Percentiles rank a stretch among this genome's conserved stretches.
These are phyloP conservation scores for Microcaecilia unicolor DNA, from an alignment of 2,797 vertebrate genomes.

Conservation along the genomic window DNA sequence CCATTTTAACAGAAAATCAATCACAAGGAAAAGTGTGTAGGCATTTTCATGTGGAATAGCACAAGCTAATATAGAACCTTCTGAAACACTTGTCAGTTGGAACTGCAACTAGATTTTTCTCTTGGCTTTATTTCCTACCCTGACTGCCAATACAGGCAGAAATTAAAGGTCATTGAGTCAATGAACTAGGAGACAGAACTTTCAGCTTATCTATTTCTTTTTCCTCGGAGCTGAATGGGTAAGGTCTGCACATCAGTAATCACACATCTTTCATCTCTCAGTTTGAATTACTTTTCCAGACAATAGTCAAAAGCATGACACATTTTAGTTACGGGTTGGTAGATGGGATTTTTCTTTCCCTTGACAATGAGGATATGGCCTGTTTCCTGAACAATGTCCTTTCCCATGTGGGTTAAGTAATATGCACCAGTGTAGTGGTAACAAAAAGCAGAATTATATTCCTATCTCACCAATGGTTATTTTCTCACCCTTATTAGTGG, in stretches of 20 bases:
- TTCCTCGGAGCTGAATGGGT: not conserved
- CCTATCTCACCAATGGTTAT: too few species aligned
- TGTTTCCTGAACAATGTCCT: too few species aligned
- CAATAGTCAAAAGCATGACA: not conserved
- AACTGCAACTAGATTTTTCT: not conserved
- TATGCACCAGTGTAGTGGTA: too few species aligned
- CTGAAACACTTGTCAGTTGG: not conserved
- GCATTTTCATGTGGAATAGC: slow-evolving; percentile 6
- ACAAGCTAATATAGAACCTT: not conserved
- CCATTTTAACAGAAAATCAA: slow-evolving; percentile 23
- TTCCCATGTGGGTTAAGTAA: too few species aligned
- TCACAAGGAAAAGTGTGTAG: not conserved
- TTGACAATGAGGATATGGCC: too few species aligned
- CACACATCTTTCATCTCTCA: not conserved
- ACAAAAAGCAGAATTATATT: too few species aligned
- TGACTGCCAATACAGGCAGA: not conserved
- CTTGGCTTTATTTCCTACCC: not conserved
- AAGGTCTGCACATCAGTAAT: not conserved
- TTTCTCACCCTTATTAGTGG: too few species aligned
- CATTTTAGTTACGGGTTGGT: too few species aligned
- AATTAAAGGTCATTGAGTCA: not conserved
- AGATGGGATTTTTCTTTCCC: too few species aligned
- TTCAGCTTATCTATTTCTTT: too few species aligned
- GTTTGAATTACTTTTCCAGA: not conserved
- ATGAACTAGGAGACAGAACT: too few species aligned